Evolutionary conservation across 2,113 vertebrate species (phyloP), one percentile per base, ranked within the genome.

Genomic region (Baryphthengus martii): DNA sequence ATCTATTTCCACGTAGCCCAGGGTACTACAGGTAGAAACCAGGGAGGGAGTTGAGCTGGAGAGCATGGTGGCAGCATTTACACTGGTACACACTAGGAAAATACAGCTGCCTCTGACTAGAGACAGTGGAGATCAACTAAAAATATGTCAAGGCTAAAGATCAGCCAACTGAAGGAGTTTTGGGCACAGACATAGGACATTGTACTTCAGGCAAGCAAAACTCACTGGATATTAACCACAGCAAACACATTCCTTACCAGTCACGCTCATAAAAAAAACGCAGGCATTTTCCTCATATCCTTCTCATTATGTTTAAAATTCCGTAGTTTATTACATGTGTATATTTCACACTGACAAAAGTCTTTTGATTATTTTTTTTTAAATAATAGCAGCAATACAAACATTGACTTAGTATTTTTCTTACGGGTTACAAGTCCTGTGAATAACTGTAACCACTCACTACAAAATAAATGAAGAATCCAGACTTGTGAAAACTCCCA

Each of bases 1-100:
- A 56, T 17, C 45, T 25, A 9, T 33, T 58, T 58, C 37, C 39
- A 53, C 12, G 1, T 0, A 8, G 11, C 8, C 13, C 1, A 12
- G 40, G 11, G 49, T 11, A 7, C 45, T 21, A 29, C 39, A 81
- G 59, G 29, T 3, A 31, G 3, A 28, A 28, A 82, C 5, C 12
- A 65, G 6, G 1, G 1, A 52, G 17, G 20, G 24, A 61, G n/a
- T 25, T 55, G n/a, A 39, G 12, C n/a, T 55, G 3, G 4, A 75
- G 33, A 3, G 19, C 44, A 24, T 0, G 5, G 33, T 44, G 44
- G 29, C 18, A 73, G 26, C 37, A 17, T 72, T 81, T n/a, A 25
- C 17, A 13, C 37, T 28, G 1, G 4, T 11, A 23, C 7, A 47
- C 16, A 6, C 7, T 4, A 44, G 28, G 13, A 35, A 89, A 65